Evolutionary conservation across 1,140 invertebrate species (phyloP), one percentile per base, ranked within the genome.

Genomic region (Heliconius nattereri): DNA sequence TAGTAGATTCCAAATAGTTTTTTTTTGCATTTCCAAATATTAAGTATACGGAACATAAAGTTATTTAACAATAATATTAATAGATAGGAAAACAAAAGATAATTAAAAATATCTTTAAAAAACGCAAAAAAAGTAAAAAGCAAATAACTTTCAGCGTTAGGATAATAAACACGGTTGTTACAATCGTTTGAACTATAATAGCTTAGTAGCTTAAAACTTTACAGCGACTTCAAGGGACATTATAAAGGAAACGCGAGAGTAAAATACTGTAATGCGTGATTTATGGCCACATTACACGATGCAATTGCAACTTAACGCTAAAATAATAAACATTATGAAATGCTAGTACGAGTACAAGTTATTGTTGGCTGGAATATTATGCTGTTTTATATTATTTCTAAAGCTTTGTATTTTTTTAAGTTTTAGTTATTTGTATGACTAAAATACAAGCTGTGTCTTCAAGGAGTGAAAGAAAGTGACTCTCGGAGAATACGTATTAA

Each of bases 251-350:
- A 84, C 73, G 76, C 76, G 78, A 35, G 74, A 76, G 81, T 87
- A 87, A 86, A 88, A 85, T 85, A 82, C 80, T 83, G 81, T 88
- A 87, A 88, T 86, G 81, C 84, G 74, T 88, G 84, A 88, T 87
- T 87, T 90, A 90, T 84, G 82, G 54, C 49, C 35, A 66, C 77
- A 82, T 80, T 83, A 83, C 72, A 66, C 73, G 40, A 73, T 52
- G 70, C 74, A 72, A 66, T 72, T 66, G 60, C 23, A 66, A 66
- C 60, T 66, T 66, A 66, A 66, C 60, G 60, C 60, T 66, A 66
- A 26, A 66, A 66, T 66, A 66, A 66, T 66, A 66, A 60, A 60
- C 57, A 60, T 60, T 60, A 66, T 66, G 26, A 66, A 13, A 29
- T 5, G 60, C 16, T 29, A 16, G 29, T 66, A 13, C 6, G 32